phyloP scores from a whole-genome alignment of 2,113 vertebrate species.

The Xerus inauris region DNA sequence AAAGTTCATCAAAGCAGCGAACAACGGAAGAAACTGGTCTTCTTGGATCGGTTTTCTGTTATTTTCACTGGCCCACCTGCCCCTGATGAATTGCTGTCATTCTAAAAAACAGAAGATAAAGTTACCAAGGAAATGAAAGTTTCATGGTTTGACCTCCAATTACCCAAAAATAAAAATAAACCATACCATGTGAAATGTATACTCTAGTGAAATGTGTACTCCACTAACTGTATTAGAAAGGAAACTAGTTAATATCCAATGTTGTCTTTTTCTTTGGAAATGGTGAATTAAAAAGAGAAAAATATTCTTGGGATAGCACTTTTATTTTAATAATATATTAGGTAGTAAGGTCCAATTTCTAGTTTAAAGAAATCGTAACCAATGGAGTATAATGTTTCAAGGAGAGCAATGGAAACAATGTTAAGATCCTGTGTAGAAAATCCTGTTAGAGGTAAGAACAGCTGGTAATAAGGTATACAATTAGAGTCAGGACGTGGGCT shows the following conservation, averaged over 20 bases:
- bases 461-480: not conserved
- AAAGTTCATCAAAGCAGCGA: slow-evolving; percentile 92
- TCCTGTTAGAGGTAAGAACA: not conserved
- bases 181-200: not conserved
- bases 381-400: not conserved
- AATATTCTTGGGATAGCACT: not conserved
- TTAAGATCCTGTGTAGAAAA: not conserved
- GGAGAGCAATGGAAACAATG: slow-evolving; percentile 19
- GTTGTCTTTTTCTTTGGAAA: slow-evolving; percentile 32
- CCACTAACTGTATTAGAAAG: not conserved
- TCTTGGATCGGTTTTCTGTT: slow-evolving; percentile 97
- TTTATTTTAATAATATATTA: slow-evolving; percentile 46
- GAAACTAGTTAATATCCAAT: not conserved
- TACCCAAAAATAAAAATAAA: slow-evolving; percentile 22
- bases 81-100: slow-evolving; percentile 92
- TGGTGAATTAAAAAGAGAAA: not conserved
- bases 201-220: not conserved
- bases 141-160: slow-evolving; percentile 25
- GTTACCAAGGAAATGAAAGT: slow-evolving; percentile 35
- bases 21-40: slow-evolving; percentile 97
- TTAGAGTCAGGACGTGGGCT: slow-evolving; percentile 34
- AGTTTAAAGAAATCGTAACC: slow-evolving; percentile 53
- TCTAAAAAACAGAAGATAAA: slow-evolving; percentile 85
- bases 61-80: slow-evolving; percentile 95
- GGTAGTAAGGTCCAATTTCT: slow-evolving; percentile 1